These are phyloP conservation scores for Pseudochirops corinnae DNA, from an alignment of 2,797 vertebrate species.

Conservation along the genomic window DNA sequence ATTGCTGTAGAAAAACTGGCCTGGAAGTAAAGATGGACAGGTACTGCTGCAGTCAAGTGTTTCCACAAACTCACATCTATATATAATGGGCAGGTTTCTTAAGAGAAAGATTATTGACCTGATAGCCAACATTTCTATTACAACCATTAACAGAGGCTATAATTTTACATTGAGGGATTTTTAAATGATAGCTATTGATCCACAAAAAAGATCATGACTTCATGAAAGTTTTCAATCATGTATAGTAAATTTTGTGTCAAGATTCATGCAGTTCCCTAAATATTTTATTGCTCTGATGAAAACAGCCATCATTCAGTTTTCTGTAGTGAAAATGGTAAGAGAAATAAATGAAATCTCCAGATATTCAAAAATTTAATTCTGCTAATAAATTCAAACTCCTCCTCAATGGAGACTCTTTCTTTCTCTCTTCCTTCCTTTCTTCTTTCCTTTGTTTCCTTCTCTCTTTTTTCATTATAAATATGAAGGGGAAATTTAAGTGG, in stretches of 20 bases:
- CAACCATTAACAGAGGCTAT: slow-evolving; percentile 55
- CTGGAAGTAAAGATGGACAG: slow-evolving; percentile 9
- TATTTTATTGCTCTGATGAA: not conserved
- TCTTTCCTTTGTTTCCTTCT: rapidly evolving
- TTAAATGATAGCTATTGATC: slow-evolving; percentile 64
- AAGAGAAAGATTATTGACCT: slow-evolving; percentile 48
- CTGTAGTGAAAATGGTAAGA: not conserved
- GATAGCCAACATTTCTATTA: slow-evolving; percentile 47
- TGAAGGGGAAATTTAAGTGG: too few species aligned
- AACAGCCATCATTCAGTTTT: not conserved
- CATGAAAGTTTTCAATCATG: not conserved
- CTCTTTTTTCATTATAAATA: too few species aligned
- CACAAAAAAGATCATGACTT: slow-evolving; percentile 30
- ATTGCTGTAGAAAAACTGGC: slow-evolving; percentile 12
- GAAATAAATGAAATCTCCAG: not conserved
- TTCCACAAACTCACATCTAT: not conserved
- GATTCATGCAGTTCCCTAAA: not conserved
- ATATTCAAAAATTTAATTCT: not conserved
- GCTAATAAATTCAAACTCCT: not conserved
- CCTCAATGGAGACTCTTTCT: not conserved
- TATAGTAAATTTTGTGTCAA: not conserved
- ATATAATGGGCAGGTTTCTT: slow-evolving; percentile 53
- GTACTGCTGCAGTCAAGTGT: not conserved
- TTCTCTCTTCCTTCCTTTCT: not conserved
- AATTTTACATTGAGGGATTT: slow-evolving; percentile 64